Conservation (phyloP, 2,797 vertebrate species). For the Hapalemur alaotrensis region DNA sequence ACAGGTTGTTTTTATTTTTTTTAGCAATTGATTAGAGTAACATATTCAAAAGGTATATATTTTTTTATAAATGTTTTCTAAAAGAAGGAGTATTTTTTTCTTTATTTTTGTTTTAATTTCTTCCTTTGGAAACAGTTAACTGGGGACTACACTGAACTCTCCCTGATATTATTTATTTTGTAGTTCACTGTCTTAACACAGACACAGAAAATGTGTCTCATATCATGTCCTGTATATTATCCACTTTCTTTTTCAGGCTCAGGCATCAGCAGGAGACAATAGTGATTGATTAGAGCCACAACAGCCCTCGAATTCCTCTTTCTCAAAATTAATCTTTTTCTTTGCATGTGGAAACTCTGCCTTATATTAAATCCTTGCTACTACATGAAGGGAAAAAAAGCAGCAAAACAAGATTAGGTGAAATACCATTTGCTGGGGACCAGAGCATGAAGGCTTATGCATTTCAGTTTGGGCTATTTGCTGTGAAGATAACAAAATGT, state of each 20-base stretch:
- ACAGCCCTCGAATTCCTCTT: conserved; percentile 37
- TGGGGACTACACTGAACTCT: neutral
- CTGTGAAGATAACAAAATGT: neutral
- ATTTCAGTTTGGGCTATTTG: neutral
- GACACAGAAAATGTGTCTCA: neutral
- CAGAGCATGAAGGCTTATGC: neutral
- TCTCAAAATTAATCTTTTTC: conserved; percentile 66
- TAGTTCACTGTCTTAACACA: conserved; percentile 50
- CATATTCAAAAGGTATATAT: neutral
- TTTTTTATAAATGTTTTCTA: conserved; percentile 22
- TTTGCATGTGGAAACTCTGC: neutral
- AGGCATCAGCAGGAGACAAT: conserved; percentile 21
- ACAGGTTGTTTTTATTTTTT: neutral
- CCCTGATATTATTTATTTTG: neutral
- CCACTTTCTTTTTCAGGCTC: conserved; percentile 40
- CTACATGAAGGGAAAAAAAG: neutral
- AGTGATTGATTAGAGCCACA: conserved; percentile 53
- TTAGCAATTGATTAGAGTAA: neutral
- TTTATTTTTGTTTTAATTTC: neutral
- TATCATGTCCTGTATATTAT: neutral
- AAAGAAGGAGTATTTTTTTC: neutral
- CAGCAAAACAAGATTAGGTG: neutral
- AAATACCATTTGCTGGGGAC: neutral
- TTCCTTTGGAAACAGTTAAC: conserved; percentile 2
- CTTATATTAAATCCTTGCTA: neutral